Conservation (phyloP, 53 echinoderm and acorn worm genomes). For the Actinopyga echinites region DNA sequence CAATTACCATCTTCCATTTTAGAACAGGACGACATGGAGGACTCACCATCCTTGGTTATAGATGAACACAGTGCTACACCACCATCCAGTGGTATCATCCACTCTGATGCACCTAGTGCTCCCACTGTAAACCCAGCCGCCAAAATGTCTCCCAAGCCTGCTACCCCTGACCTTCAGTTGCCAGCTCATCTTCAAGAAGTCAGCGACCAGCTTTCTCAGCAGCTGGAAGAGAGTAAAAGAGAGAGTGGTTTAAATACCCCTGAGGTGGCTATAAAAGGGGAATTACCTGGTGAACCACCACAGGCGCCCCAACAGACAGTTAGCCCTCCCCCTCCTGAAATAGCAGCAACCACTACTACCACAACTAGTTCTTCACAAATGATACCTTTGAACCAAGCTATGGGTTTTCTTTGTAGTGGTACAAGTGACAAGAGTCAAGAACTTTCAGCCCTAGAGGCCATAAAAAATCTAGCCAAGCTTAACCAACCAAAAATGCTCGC, state of each 20-base stretch:
- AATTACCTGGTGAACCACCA: conserved; percentile 14
- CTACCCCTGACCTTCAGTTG: conserved; percentile 57
- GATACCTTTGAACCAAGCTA: conserved; percentile 25
- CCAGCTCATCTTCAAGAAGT: conserved; percentile 84
- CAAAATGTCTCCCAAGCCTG: conserved; percentile 14
- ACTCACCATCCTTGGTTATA: conserved; percentile 62
- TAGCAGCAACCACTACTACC: background rate
- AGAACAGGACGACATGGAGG: conserved; percentile 62
- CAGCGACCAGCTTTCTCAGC: conserved; percentile 91
- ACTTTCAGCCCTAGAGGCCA: conserved; percentile 52
- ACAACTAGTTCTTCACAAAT: conserved; percentile 22
- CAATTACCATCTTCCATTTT: conserved; percentile 48
- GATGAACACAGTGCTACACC: conserved; percentile 61
- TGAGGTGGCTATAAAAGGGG: conserved; percentile 5
- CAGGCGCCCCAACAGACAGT: conserved; percentile 9
- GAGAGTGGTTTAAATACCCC: conserved; percentile 46
- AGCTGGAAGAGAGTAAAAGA: conserved; percentile 83
- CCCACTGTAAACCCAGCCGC: conserved; percentile 3
- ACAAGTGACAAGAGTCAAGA: conserved; percentile 24
- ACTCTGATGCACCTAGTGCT: background rate
- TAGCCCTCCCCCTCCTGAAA: background rate
- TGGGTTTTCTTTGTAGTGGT: conserved; percentile 28
- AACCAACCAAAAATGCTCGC: conserved; percentile 40
- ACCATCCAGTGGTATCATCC: background rate
- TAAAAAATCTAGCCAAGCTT: conserved; percentile 47